Evolutionary conservation across 2,888 invertebrate genomes (phyloP).

Genomic region (Taphrorychus bicolor): DNA sequence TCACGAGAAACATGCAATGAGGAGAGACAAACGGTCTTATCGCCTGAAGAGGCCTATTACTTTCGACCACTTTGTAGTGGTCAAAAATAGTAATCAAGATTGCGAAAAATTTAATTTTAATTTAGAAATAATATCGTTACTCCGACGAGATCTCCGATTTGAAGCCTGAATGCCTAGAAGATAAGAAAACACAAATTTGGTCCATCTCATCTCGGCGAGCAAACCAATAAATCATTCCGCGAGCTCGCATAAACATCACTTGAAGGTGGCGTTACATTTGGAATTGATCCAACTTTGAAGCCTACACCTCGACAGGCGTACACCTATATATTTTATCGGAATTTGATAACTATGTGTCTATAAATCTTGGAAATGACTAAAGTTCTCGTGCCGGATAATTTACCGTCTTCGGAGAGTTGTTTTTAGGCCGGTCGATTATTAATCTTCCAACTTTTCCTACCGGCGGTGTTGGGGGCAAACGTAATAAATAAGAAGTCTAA

Average conservation of each 20-base stretch:
- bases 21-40: too few relatives aligned
- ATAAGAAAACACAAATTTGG: not conserved
- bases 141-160: too few relatives aligned
- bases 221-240: conserved; percentile 25
- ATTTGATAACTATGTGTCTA: conserved; percentile 33
- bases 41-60: too few relatives aligned
- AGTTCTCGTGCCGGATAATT: conserved; percentile 22
- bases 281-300: conserved; percentile 28
- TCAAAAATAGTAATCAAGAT: too few relatives aligned
- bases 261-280: conserved; percentile 29
- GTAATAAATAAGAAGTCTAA: not conserved
- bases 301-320: conserved; percentile 21
- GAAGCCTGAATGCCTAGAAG: not conserved
- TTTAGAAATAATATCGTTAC: too few relatives aligned
- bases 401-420: conserved; percentile 18
- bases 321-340: conserved; percentile 32
- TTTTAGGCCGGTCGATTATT: conserved; percentile 10
- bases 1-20: too few relatives aligned
- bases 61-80: too few relatives aligned
- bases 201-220: not conserved
- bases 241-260: conserved; percentile 28
- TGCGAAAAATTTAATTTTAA: too few relatives aligned
- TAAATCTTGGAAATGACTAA: conserved; percentile 28
- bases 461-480: not conserved
- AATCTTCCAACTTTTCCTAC: conserved; percentile 14